Percentiles rank a stretch among this genome's conserved stretches.
Evolutionary conservation across 2,888 invertebrate species (phyloP).

Genomic region (Coelopa pilipes): DNA sequence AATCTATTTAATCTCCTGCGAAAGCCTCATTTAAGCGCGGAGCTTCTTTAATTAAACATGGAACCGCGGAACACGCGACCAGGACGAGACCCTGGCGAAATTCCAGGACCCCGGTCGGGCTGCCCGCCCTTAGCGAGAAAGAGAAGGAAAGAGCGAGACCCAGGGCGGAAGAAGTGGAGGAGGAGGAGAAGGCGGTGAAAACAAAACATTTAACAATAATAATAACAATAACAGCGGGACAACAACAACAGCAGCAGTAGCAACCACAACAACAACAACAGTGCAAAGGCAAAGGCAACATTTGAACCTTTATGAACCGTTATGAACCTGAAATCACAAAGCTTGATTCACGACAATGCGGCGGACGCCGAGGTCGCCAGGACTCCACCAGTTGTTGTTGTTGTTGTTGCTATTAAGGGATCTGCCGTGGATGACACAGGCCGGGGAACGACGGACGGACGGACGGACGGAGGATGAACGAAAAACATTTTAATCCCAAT

Average conservation of each 20-base stretch:
- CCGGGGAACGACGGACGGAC: neutral
- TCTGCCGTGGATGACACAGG: conserved; percentile 11
- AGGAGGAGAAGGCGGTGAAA: neutral
- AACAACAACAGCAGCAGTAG: neutral
- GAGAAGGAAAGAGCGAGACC: neutral
- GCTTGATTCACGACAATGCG: conserved; percentile 25
- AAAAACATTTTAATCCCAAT: conserved; percentile 28
- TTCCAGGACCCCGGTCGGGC: conserved; percentile 12
- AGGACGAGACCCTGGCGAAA: conserved; percentile 7
- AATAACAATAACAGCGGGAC: neutral
- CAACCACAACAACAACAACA: conserved; percentile 4
- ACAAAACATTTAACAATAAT: conserved; percentile 9
- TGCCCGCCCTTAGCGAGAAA: neutral
- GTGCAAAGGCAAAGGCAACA: neutral
- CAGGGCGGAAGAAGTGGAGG: neutral
- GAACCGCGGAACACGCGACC: conserved; percentile 2
- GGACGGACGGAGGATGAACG: neutral
- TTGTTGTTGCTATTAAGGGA: neutral
- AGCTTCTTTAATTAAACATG: conserved; percentile 33
- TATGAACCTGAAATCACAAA: conserved; percentile 28
- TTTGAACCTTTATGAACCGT: conserved; percentile 12
- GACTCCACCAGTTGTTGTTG: neutral
- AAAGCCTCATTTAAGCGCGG: conserved; percentile 24
- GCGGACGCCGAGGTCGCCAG: neutral
- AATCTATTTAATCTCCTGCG: conserved; percentile 28